These are phyloP conservation scores for Drosophila pruinosa DNA, from an alignment of 1,140 invertebrate genomes.

Conservation along the genomic window DNA sequence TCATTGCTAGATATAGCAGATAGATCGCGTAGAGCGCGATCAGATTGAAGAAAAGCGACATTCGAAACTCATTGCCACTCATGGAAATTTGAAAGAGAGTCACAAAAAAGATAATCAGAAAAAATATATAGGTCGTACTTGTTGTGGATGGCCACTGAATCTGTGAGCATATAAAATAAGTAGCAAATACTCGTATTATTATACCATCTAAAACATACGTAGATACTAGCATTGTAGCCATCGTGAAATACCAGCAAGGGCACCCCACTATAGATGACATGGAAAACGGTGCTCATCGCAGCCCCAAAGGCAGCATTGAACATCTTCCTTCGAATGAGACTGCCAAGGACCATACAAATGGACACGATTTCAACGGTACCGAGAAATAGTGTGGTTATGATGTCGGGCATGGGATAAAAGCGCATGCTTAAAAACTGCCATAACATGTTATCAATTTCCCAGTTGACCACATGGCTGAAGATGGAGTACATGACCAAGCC, in stretches of 20 bases:
- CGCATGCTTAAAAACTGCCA: constrained; percentile 46
- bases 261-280: too few relatives aligned
- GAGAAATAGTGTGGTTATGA: constrained; percentile 19
- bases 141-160: constrained; percentile 18
- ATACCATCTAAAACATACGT: constrained; percentile 9
- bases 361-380: constrained; percentile 5
- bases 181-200: neutral
- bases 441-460: constrained; percentile 35
- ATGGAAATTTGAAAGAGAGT: constrained; percentile 42
- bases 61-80: constrained; percentile 47
- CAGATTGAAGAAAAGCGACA: constrained; percentile 39
- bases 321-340: neutral
- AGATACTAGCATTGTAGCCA: constrained; percentile 13
- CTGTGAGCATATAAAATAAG: neutral
- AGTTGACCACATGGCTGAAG: neutral
- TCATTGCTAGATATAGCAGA: neutral
- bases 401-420: constrained; percentile 1
- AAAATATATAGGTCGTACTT: constrained; percentile 3
- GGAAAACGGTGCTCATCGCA: constrained; percentile 18
- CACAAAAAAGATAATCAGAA: constrained; percentile 4
- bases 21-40: neutral
- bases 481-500: constrained; percentile 24
- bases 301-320: constrained; percentile 34
- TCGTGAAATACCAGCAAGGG: constrained; percentile 20
- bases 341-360: neutral